These are phyloP conservation scores for Epizoanthus scotinus DNA, from an alignment of 92 coral and sea anemone species.

Conservation along the genomic window DNA sequence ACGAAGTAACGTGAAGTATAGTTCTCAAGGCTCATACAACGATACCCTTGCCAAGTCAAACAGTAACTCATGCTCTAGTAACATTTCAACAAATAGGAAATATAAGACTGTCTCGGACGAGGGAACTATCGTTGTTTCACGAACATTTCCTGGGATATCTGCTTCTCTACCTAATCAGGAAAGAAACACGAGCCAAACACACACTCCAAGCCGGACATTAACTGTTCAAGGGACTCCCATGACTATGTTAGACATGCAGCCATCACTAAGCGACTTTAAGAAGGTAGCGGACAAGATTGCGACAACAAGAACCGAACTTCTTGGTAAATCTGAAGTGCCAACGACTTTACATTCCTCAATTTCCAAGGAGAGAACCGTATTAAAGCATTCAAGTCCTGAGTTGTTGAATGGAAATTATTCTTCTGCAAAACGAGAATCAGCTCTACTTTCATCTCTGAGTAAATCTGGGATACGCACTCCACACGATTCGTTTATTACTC, in stretches of 20 bases:
- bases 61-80: neutral
- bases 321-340: constrained; percentile 9
- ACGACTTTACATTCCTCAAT: constrained; percentile 29
- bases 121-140: constrained; percentile 15
- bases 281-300: neutral
- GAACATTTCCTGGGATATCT: constrained; percentile 9
- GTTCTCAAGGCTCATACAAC: neutral
- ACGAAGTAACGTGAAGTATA: neutral
- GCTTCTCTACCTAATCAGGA: neutral
- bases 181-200: neutral
- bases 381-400: neutral
- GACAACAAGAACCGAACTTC: neutral
- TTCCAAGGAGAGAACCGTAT: constrained; percentile 15
- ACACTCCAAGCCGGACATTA: neutral
- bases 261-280: neutral
- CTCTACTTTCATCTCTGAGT: no score
- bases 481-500: no score
- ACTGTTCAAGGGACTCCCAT: constrained; percentile 9
- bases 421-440: no score
- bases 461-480: no score
- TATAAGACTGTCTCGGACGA: neutral
- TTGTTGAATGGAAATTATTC: no score
- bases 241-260: neutral
- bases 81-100: neutral
- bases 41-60: neutral